A percentile compares a stretch with the other conserved stretches of the same genome.
Evolutionary conservation across 2,797 vertebrate species (phyloP).

Genomic region (Moxostoma hubbsi): DNA sequence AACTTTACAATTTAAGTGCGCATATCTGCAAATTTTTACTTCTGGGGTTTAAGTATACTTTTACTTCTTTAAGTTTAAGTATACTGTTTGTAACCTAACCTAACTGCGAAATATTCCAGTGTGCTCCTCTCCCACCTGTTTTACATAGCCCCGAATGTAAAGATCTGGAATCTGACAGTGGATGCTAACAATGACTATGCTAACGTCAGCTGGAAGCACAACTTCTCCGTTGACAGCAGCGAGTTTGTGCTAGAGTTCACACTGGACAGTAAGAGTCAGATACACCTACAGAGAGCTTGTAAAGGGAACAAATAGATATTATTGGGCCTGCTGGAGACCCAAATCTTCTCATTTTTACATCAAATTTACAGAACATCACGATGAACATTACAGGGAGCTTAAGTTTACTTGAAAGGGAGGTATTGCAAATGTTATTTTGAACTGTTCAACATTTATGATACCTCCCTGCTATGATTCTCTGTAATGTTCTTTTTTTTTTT

Average conservation of each 20-base stretch:
- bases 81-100: not conserved
- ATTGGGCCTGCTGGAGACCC: conserved; percentile 46
- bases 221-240: conserved; percentile 89
- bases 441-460: conserved; percentile 40
- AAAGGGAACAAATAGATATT: conserved; percentile 52
- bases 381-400: conserved; percentile 31
- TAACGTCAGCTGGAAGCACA: conserved; percentile 98
- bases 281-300: conserved; percentile 52
- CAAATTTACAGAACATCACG: not conserved
- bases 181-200: conserved; percentile 95
- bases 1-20: too few relatives aligned
- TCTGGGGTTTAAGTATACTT: too few relatives aligned
- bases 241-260: conserved; percentile 98
- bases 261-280: conserved; percentile 93
- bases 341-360: conserved; percentile 30
- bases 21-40: too few relatives aligned
- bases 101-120: conserved; percentile 47
- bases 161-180: conserved; percentile 96
- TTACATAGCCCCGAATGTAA: conserved; percentile 81
- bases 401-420: conserved; percentile 11
- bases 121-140: conserved; percentile 79
- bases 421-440: conserved; percentile 37
- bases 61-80: not conserved
- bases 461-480: conserved; percentile 37
- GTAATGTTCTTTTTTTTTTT: conserved; percentile 19